Conservation (phyloP, 2,888 invertebrate genomes). For the Andricus quercusramuli region DNA sequence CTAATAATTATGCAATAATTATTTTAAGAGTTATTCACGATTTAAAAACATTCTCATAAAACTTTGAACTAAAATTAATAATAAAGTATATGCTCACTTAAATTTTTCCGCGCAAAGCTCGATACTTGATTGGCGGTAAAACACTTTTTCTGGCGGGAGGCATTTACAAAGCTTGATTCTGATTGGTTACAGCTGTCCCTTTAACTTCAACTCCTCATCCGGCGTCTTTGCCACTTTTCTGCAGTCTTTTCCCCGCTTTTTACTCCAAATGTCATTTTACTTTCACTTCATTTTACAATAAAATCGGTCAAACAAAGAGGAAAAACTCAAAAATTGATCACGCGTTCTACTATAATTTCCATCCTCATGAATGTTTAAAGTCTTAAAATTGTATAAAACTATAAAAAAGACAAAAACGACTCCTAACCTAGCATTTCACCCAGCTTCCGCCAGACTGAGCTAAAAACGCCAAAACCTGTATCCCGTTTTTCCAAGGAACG, state of each 20-base stretch:
- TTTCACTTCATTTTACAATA: background rate
- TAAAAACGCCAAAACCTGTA: slow-evolving; percentile 7
- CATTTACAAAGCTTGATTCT: background rate
- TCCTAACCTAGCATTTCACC: slow-evolving; percentile 16
- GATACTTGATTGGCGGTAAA: background rate
- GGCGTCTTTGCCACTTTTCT: background rate
- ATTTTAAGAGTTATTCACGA: no score
- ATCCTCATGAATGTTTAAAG: background rate
- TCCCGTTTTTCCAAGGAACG: slow-evolving; percentile 18
- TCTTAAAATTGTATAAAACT: background rate
- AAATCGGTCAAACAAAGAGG: background rate
- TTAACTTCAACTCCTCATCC: background rate
- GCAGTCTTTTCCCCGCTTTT: background rate
- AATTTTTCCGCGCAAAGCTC: no score
- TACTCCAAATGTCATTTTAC: background rate
- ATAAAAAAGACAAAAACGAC: background rate
- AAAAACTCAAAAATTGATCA: background rate
- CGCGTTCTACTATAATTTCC: background rate
- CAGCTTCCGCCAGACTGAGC: slow-evolving; percentile 33
- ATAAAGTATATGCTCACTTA: no score
- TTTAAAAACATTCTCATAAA: no score
- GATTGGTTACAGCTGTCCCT: background rate
- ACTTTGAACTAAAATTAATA: no score
- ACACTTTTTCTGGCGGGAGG: background rate
- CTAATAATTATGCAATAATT: no score